phyloP scores from a whole-genome alignment of 2,113 vertebrate genomes.

The Haliaeetus leucogaster region DNA sequence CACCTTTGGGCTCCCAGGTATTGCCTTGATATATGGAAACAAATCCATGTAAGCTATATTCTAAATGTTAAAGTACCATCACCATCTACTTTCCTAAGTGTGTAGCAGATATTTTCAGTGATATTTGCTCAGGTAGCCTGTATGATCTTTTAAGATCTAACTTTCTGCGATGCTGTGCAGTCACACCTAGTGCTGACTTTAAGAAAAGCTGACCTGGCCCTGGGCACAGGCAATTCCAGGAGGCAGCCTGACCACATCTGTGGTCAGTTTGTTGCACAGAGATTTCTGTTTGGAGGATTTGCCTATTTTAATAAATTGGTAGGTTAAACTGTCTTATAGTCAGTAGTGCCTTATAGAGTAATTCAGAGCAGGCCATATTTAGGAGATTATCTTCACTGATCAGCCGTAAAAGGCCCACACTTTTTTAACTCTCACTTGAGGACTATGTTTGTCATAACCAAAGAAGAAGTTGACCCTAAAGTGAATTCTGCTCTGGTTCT shows the following conservation, averaged over 20 bases:
- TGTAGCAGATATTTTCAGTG: not conserved
- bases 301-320: not conserved
- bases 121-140: not conserved
- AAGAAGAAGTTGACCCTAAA: not conserved
- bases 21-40: not conserved
- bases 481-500: not conserved
- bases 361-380: not conserved
- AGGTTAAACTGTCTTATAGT: not conserved
- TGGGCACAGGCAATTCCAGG: not conserved
- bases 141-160: not conserved
- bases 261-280: not conserved
- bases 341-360: not conserved
- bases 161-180: not conserved
- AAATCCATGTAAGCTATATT: not conserved
- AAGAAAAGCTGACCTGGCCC: not conserved
- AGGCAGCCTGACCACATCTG: not conserved
- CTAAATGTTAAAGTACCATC: not conserved
- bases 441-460: not conserved
- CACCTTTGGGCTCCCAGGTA: not conserved
- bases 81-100: not conserved
- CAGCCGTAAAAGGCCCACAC: not conserved
- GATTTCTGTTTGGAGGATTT: not conserved
- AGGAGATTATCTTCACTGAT: not conserved
- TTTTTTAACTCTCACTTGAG: not conserved
- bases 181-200: not conserved